Percentiles rank a stretch among this genome's conserved stretches.
Evolutionary conservation across 2,888 invertebrate genomes (phyloP).

Genomic region (Nemotelus pantherinus): DNA sequence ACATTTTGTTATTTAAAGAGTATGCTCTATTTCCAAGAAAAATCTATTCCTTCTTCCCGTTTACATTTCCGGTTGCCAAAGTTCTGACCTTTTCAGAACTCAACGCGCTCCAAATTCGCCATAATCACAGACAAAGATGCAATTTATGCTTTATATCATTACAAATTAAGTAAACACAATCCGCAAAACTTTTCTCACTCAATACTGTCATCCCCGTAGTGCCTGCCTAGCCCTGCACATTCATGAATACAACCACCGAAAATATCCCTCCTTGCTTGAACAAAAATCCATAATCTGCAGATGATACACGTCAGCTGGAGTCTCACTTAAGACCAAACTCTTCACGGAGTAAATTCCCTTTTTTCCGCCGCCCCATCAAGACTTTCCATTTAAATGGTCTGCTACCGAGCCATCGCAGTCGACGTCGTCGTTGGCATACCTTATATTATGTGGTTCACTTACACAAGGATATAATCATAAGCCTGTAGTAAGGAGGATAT

Average conservation of each 20-base stretch:
- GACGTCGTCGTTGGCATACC: constrained; percentile 44
- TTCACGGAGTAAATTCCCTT: constrained; percentile 33
- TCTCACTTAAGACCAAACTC: constrained; percentile 51
- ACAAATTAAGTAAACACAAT: constrained; percentile 8
- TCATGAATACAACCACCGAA: constrained; percentile 33
- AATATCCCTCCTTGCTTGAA: background rate
- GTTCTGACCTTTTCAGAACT: too few relatives aligned
- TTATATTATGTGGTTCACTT: constrained; percentile 28
- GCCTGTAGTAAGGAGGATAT: constrained; percentile 5
- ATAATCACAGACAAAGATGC: too few relatives aligned
- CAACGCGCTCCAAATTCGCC: too few relatives aligned
- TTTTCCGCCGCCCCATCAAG: constrained; percentile 29
- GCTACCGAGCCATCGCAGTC: constrained; percentile 30
- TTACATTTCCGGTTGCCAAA: too few relatives aligned
- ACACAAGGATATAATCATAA: constrained; percentile 27
- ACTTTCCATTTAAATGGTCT: background rate
- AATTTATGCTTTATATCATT: constrained; percentile 11
- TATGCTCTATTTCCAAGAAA: too few relatives aligned
- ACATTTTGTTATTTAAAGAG: too few relatives aligned
- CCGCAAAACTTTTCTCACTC: constrained; percentile 33
- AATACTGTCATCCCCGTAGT: constrained; percentile 11
- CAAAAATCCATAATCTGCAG: constrained; percentile 50
- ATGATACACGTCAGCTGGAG: constrained; percentile 50
- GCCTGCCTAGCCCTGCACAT: constrained; percentile 2
- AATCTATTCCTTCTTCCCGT: too few relatives aligned